Evolutionary conservation across 2,888 invertebrate genomes (phyloP), one percentile per base, ranked within the genome.

Genomic region (Lathronympha strigana): DNA sequence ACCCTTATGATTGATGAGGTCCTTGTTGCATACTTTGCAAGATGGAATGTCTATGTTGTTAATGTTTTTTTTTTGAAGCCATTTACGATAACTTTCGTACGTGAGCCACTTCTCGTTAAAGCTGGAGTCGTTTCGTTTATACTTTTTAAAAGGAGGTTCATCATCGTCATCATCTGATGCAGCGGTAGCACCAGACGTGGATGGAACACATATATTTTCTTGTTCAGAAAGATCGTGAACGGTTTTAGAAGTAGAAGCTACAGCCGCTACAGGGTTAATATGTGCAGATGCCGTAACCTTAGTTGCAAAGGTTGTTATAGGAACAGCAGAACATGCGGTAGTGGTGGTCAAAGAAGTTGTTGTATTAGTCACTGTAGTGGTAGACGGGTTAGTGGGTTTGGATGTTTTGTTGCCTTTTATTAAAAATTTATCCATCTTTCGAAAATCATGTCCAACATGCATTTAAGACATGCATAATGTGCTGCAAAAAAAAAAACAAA

Each of bases 181-280:
- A 45, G 21, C 21, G 21, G 21, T 4, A 38, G 4, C n/a, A 36
- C n/a, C 4, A n/a, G 13, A n/a, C n/a, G 4, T n/a, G n/a, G 36
- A 36, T n/a, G n/a, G 0, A 38, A 45, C 45, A 11, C 4, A 45
- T 21, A 45, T 13, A 21, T 40, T 17, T 40, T 36, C 36, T 13
- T 36, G 1, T 13, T 36, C 36, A n/a, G 13, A 13, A 36, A 36
- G 13, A 1, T 36, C n/a, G 11, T 1, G 13, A 38, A 38, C 38
- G n/a, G 38, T 15, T 38, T 38, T 38, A n/a, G 38, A 38, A 38
- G 36, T 36, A 36, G 36, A 36, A 36, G n/a, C n/a, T n/a, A n/a
- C n/a, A n/a, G n/a, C n/a, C n/a, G 36, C 36, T 36, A 36, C n/a
- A 36, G 36, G n/a, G 11, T 36, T 4, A 36, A 36, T n/a, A 36